These are phyloP conservation scores for Pelecanus crispus DNA, from an alignment of 2,113 vertebrate genomes.

Conservation along the genomic window DNA sequence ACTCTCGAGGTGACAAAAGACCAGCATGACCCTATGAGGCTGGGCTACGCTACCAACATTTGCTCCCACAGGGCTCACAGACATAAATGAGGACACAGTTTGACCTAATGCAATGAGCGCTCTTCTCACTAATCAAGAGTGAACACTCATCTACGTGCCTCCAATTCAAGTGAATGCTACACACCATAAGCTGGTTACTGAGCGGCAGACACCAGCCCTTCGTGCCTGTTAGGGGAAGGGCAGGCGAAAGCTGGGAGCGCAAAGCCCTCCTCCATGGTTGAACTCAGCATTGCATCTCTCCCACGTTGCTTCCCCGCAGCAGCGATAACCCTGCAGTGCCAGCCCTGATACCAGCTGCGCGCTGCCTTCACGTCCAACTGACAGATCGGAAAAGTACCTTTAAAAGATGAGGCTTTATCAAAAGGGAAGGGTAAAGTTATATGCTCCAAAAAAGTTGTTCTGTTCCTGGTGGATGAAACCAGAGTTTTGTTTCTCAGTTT, in stretches of 20 bases:
- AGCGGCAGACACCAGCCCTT: neutral
- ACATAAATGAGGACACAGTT: neutral
- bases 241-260: neutral
- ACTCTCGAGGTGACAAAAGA: neutral
- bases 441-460: neutral
- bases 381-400: neutral
- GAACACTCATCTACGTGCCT: neutral
- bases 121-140: neutral
- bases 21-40: neutral
- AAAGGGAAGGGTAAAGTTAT: neutral
- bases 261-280: neutral
- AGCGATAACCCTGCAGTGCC: accelerated
- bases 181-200: neutral
- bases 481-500: neutral
- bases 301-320: neutral
- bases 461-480: neutral
- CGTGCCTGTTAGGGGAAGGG: neutral
- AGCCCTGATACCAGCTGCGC: neutral
- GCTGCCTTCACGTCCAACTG: neutral
- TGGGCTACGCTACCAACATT: neutral
- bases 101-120: neutral
- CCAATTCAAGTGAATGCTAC: neutral
- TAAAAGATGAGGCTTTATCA: neutral
- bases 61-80: neutral
- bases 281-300: neutral